Evolutionary conservation across 2,888 invertebrate genomes (phyloP).

Genomic region (Dyspetes luteomarginatus): DNA sequence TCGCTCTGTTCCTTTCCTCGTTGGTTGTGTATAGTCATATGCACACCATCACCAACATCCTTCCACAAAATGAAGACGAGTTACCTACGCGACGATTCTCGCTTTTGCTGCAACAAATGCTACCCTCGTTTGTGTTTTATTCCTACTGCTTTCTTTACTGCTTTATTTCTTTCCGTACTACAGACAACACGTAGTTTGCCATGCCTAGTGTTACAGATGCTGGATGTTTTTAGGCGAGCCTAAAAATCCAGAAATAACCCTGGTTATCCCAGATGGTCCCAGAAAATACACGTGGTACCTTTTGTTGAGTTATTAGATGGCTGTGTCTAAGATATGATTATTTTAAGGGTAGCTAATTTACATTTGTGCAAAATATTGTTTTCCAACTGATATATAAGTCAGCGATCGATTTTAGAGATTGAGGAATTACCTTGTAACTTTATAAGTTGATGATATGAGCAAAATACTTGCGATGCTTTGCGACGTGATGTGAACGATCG

Average conservation of each 20-base stretch:
- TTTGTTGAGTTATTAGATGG: too few species aligned
- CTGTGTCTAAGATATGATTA: too few species aligned
- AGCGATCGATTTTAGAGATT: too few species aligned
- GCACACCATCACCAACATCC: not conserved
- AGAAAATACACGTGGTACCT: too few species aligned
- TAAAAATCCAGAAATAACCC: too few species aligned
- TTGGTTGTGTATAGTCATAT: not conserved
- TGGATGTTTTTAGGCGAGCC: too few species aligned
- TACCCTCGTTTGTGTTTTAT: slow-evolving; percentile 5
- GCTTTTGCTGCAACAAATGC: slow-evolving; percentile 16
- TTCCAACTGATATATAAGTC: too few species aligned
- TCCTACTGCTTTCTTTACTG: slow-evolving; percentile 4
- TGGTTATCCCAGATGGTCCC: too few species aligned
- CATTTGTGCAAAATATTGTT: too few species aligned
- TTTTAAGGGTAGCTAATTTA: too few species aligned
- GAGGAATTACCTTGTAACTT: slow-evolving; percentile 1
- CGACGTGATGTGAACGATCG: not conserved
- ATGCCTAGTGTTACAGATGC: not conserved
- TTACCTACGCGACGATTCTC: slow-evolving; percentile 41
- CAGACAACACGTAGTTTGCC: slow-evolving; percentile 6
- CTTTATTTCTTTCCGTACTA: slow-evolving; percentile 13
- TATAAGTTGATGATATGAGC: not conserved
- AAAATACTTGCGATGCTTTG: slow-evolving; percentile 1
- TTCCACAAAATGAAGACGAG: slow-evolving; percentile 55
- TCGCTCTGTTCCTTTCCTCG: slow-evolving; percentile 13